Base-by-base conservation (phyloP, 2,797 vertebrate species). In the Danio jaintianensis region DNA sequence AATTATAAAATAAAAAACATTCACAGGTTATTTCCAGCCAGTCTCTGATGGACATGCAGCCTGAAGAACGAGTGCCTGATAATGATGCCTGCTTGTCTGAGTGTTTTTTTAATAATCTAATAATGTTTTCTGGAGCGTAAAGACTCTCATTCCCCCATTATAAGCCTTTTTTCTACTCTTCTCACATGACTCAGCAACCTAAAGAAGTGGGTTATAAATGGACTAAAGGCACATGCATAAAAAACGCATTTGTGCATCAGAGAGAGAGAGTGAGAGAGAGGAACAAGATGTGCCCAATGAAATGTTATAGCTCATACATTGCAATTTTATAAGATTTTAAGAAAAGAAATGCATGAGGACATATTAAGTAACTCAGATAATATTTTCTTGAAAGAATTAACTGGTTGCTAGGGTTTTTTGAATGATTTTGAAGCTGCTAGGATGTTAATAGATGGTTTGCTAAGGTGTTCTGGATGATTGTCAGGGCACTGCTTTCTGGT, bases 181-280 rank as follows among this genome's bases (percentile, higher is more conserved):
- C 58, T 52, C 55, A 45, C 72, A 63, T 56, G 64, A 72, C 63
- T 63, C 29, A 79, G 64, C 59, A 61, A 56, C 56, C 38, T 40
- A 8, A 64, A 36, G 36, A 62, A 53, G 16, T 55, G 13, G 43
- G 72, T 61, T 36, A 50, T 15, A 67, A 47, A 80, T 62, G 56
- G 62, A 75, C 3, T 13, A 36, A 79, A 38, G 61, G 48, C 43
- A 71, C 16, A 52, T n/a, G 38, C 20, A 16, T 40, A 5, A 42
- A 20, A 36, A 62, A 15, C 0, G 18, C 56, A 75, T 67, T 42
- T 63, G 58, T 13, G 59, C 18, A 36, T 45, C 22, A n/a, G 20
- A 29, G 71, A 69, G 56, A 13, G 55, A n/a, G 20, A 29, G 71
- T 69, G 56, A 13, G 55, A 63, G 55, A 71, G 43, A 8, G n/a